These are phyloP conservation scores for Campylorhamphus procurvoides DNA, from an alignment of 2,113 vertebrate genomes.

Conservation along the genomic window DNA sequence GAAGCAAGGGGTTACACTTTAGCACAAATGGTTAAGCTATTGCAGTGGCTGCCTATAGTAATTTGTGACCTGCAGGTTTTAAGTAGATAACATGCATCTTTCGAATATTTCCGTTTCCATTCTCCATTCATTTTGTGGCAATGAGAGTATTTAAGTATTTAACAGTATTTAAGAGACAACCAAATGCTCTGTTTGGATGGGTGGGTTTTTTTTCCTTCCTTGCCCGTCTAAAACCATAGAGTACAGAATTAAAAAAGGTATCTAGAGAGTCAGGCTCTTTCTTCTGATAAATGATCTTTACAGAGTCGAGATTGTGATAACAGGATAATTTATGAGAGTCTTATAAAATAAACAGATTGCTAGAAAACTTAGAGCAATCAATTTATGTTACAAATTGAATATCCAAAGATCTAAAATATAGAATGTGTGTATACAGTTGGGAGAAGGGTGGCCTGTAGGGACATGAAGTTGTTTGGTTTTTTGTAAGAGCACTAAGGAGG, in stretches of 20 bases:
- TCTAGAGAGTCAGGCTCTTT: background rate
- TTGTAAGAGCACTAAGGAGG: background rate
- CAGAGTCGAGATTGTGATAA: background rate
- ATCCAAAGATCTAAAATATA: background rate
- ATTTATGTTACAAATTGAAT: background rate
- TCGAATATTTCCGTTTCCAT: background rate
- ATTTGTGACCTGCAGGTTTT: background rate
- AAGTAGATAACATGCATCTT: background rate
- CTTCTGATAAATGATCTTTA: background rate
- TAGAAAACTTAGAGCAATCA: background rate
- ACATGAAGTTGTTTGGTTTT: fast-evolving
- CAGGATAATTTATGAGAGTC: background rate
- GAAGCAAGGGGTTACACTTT: fast-evolving
- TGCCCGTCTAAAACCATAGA: background rate
- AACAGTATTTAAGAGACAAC: background rate
- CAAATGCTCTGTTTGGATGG: background rate
- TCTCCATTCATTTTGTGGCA: background rate
- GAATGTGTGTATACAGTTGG: background rate
- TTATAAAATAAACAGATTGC: background rate
- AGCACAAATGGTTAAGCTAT: background rate
- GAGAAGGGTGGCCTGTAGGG: background rate
- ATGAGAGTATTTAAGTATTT: background rate
- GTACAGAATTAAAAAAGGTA: background rate
- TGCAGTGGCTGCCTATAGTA: background rate
- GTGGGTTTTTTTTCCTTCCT: background rate